These are phyloP conservation scores for Nyctereutes procyonoides DNA, from an alignment of 2,113 vertebrate genomes.

Conservation along the genomic window DNA sequence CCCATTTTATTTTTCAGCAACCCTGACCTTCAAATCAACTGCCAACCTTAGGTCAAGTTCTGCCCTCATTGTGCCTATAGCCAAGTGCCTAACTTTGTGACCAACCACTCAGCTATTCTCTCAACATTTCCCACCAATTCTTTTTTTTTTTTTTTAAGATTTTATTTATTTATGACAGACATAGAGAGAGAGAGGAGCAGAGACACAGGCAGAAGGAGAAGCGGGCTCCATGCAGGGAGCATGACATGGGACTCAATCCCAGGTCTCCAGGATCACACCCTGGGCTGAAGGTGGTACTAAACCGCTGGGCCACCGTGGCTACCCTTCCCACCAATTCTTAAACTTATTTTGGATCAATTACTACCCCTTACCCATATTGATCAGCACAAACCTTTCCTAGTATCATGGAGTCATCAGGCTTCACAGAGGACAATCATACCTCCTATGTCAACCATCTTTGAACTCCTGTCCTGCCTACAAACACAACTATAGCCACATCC, in stretches of 20 bases:
- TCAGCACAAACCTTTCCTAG: neutral
- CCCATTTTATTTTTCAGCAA: neutral
- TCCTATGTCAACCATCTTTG: neutral
- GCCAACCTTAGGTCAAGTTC: neutral
- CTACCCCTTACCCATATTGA: neutral
- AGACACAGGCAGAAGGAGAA: too few relatives aligned
- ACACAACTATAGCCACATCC: neutral
- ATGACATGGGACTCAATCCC: too few relatives aligned
- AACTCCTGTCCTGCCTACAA: neutral
- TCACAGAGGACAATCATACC: neutral
- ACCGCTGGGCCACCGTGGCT: too few relatives aligned
- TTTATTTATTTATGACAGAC: too few relatives aligned
- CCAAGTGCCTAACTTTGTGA: neutral
- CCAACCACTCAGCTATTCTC: neutral
- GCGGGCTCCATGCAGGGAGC: too few relatives aligned
- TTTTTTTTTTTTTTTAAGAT: too few relatives aligned
- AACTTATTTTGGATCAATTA: neutral
- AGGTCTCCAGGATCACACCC: too few relatives aligned
- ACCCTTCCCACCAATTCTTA: neutral
- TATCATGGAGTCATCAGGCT: neutral
- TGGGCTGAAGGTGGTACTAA: too few relatives aligned
- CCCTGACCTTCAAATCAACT: neutral
- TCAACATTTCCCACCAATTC: neutral
- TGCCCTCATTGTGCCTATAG: fast-evolving
- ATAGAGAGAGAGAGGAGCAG: too few relatives aligned